Evolutionary conservation across 2,113 vertebrate genomes (phyloP).

Genomic region (Oceanites oceanicus): DNA sequence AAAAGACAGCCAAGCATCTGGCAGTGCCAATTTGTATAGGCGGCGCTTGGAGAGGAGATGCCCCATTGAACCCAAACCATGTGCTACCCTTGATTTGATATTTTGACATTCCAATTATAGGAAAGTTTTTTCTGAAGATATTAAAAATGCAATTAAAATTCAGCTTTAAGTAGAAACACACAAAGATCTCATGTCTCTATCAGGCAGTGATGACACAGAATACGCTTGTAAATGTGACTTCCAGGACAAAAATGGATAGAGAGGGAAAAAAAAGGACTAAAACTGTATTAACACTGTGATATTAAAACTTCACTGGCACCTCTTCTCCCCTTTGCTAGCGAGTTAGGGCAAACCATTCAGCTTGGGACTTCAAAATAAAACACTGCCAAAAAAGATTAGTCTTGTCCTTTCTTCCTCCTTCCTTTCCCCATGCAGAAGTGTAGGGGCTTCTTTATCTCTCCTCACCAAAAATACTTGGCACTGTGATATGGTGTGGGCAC

Average conservation of each 20-base stretch:
- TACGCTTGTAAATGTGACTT: neutral
- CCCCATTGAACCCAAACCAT: neutral
- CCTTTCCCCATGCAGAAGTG: neutral
- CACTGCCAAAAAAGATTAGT: neutral
- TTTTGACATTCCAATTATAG: neutral
- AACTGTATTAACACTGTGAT: neutral
- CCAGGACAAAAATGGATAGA: neutral
- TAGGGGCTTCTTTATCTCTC: neutral
- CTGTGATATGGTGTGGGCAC: neutral
- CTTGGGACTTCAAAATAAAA: neutral
- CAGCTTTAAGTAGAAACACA: neutral
- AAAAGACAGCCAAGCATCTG: constrained; percentile 39
- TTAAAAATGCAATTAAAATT: neutral
- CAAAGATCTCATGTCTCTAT: neutral
- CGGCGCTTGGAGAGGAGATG: neutral
- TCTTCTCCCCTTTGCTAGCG: neutral
- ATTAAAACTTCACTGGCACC: neutral
- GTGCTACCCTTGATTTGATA: neutral
- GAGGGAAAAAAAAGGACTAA: neutral
- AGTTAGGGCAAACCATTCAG: neutral
- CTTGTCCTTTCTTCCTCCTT: neutral
- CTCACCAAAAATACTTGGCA: neutral
- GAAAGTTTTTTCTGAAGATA: neutral
- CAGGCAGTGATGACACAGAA: neutral
- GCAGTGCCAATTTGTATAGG: neutral